Percentiles rank a stretch among this genome's conserved stretches.
Conservation (phyloP, 2,888 invertebrate genomes). For the Chirona hameri region DNA sequence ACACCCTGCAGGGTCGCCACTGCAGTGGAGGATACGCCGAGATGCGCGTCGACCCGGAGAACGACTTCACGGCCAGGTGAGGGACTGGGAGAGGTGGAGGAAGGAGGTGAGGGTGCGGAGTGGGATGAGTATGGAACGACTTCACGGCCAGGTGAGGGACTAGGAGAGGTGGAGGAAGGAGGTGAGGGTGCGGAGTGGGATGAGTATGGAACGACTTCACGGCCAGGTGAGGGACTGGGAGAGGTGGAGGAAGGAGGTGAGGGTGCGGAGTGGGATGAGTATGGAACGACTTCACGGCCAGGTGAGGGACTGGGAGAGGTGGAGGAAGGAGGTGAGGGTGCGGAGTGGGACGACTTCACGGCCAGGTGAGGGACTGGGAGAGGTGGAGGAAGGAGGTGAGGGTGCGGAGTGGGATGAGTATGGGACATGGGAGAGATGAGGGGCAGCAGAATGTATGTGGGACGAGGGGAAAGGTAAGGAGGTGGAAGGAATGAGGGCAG, state of each 20-base stretch:
- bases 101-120: too few species aligned
- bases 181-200: background rate
- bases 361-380: background rate
- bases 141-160: background rate
- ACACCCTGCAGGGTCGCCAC: conserved; percentile 40
- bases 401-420: background rate
- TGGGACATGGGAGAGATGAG: background rate
- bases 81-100: background rate
- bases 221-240: too few species aligned
- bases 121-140: background rate
- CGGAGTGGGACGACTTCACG: background rate
- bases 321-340: too few species aligned
- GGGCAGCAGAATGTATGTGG: too few species aligned
- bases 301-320: conserved; percentile 37
- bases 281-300: conserved; percentile 40
- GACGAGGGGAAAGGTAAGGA: too few species aligned
- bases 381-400: background rate
- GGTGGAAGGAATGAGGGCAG: too few species aligned
- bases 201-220: too few species aligned
- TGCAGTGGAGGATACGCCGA: conserved; percentile 39
- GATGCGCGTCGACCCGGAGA: conserved; percentile 37
- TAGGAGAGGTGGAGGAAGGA: background rate
- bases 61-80: conserved; percentile 41
- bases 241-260: too few species aligned
- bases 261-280: too few species aligned